phyloP scores from a whole-genome alignment of 2,888 invertebrate genomes.

The Choristoneura rosaceana region DNA sequence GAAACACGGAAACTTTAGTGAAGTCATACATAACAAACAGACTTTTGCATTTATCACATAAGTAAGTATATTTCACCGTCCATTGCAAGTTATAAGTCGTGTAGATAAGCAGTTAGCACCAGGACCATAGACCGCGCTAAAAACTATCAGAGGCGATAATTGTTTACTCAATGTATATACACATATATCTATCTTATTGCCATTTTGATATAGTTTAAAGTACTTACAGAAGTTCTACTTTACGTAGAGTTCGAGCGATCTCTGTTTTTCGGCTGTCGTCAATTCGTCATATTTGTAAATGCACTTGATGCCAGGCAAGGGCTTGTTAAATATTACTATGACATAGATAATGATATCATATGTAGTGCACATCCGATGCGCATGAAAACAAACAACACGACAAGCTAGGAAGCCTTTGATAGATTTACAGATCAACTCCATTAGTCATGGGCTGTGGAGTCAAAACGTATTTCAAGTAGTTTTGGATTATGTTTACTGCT shows the following conservation, averaged over 20 bases:
- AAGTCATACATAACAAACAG: background rate
- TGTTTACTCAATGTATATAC: slow-evolving; percentile 54
- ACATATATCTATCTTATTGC: slow-evolving; percentile 20
- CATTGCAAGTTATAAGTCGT: slow-evolving; percentile 10
- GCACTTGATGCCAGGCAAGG: background rate
- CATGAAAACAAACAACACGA: no score
- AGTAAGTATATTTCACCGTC: background rate
- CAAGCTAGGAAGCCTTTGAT: no score
- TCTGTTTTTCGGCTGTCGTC: background rate
- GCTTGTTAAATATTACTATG: no score
- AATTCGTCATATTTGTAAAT: background rate
- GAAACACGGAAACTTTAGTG: background rate
- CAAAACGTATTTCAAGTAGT: no score
- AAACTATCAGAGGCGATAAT: slow-evolving; percentile 68
- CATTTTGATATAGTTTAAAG: slow-evolving; percentile 4
- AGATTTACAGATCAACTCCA: no score
- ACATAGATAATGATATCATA: no score
- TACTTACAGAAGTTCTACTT: background rate
- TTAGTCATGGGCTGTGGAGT: no score
- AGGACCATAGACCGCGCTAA: slow-evolving; percentile 51
- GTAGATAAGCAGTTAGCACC: slow-evolving; percentile 51
- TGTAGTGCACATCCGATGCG: no score
- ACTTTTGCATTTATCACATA: background rate
- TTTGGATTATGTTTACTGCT: no score
- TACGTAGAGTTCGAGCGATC: background rate